Percentiles rank a stretch among this genome's conserved stretches.
Evolutionary conservation across 1,140 invertebrate genomes (phyloP).

Genomic region (Anadara kagoshimensis): DNA sequence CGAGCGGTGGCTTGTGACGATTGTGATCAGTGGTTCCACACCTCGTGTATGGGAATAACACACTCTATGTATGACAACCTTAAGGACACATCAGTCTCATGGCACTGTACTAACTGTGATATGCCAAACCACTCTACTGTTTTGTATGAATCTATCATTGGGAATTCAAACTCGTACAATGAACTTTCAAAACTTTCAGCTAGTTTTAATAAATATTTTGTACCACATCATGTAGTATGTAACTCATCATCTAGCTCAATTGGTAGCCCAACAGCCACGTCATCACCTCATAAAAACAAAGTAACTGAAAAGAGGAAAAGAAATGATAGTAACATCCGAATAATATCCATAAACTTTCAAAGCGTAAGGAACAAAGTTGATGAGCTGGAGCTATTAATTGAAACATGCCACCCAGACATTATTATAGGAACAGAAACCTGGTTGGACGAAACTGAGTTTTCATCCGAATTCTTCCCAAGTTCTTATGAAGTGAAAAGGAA

Average conservation of each 20-base stretch:
- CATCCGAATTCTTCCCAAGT: too few relatives aligned
- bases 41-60: background rate
- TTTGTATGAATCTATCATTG: too few relatives aligned
- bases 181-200: too few relatives aligned
- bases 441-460: too few relatives aligned
- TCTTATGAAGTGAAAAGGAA: too few relatives aligned
- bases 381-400: background rate
- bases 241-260: background rate
- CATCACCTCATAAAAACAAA: background rate
- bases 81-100: background rate
- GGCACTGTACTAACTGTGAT: constrained; percentile 10
- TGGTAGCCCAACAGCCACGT: background rate
- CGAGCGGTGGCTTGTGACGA: constrained; percentile 25
- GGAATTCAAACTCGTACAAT: background rate
- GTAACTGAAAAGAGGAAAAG: background rate
- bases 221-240: background rate
- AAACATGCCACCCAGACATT: too few relatives aligned
- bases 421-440: too few relatives aligned
- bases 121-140: constrained; percentile 15
- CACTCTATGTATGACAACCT: background rate
- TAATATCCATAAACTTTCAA: background rate
- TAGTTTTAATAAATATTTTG: background rate
- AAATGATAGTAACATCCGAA: background rate
- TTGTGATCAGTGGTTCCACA: constrained; percentile 22
- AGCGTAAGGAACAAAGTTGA: background rate